Percentiles rank a stretch among this genome's conserved stretches.
Conservation (phyloP, 2,797 vertebrate genomes). For the Molossus molossus region DNA sequence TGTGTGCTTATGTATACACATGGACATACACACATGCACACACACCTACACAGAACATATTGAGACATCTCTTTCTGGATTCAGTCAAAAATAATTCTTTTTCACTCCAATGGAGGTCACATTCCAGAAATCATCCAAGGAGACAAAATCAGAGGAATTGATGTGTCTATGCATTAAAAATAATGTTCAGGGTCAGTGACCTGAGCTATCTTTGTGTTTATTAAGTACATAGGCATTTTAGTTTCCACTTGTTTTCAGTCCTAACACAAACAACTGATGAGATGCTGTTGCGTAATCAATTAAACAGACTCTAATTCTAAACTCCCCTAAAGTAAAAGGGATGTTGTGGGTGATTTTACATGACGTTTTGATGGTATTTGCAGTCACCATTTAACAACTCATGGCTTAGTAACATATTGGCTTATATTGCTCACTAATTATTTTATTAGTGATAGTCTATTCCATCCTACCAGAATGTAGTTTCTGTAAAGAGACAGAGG, state of each 20-base stretch:
- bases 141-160: slow-evolving; percentile 52
- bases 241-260: neutral
- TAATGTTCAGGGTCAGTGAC: slow-evolving; percentile 30
- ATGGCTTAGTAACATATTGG: neutral
- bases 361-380: neutral
- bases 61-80: neutral
- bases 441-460: neutral
- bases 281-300: neutral
- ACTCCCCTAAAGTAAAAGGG: neutral
- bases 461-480: neutral
- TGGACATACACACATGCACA: neutral
- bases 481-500: neutral
- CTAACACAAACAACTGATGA: slow-evolving; percentile 44
- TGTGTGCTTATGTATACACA: no score
- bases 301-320: slow-evolving; percentile 9
- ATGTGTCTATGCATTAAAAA: slow-evolving; percentile 56
- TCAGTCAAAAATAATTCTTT: slow-evolving; percentile 24
- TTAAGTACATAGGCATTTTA: slow-evolving; percentile 59
- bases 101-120: neutral
- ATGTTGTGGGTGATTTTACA: neutral
- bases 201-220: slow-evolving; percentile 12
- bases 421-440: neutral
- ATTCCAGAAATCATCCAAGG: slow-evolving; percentile 42
- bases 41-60: neutral
- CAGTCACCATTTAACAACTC: neutral